Evolutionary conservation across 2,797 vertebrate species (phyloP).

Genomic region (Cheirogaleus major): DNA sequence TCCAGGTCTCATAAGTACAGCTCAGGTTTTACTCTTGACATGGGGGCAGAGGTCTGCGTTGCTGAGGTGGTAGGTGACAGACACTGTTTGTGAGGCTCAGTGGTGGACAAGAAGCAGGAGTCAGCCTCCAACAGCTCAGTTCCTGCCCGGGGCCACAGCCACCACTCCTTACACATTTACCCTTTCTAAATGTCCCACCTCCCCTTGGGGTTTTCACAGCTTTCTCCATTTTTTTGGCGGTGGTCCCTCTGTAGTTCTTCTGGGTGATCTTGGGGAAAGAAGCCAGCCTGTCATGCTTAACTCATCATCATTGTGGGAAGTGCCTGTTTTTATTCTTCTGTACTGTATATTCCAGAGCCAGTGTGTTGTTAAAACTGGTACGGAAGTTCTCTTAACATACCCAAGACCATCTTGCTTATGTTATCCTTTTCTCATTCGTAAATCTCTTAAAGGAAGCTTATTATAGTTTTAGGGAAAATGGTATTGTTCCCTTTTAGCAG

Average conservation of each 20-base stretch:
- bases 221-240: neutral
- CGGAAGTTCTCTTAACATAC: neutral
- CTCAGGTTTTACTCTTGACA: neutral
- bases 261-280: neutral
- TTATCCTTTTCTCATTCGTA: neutral
- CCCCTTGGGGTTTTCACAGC: neutral
- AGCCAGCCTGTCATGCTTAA: neutral
- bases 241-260: neutral
- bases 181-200: too few species aligned
- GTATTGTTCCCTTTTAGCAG: neutral
- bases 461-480: neutral
- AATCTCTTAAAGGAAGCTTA: neutral
- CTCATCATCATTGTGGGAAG: neutral
- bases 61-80: neutral
- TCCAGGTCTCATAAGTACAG: neutral
- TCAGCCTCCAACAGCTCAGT: neutral
- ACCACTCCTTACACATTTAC: neutral
- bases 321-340: neutral
- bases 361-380: neutral
- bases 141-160: neutral
- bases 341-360: neutral
- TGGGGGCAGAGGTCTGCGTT: neutral
- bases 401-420: neutral
- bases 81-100: neutral
- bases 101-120: neutral